Conservation (phyloP, 2,888 invertebrate species). For the Falcaria lacertinaria region DNA sequence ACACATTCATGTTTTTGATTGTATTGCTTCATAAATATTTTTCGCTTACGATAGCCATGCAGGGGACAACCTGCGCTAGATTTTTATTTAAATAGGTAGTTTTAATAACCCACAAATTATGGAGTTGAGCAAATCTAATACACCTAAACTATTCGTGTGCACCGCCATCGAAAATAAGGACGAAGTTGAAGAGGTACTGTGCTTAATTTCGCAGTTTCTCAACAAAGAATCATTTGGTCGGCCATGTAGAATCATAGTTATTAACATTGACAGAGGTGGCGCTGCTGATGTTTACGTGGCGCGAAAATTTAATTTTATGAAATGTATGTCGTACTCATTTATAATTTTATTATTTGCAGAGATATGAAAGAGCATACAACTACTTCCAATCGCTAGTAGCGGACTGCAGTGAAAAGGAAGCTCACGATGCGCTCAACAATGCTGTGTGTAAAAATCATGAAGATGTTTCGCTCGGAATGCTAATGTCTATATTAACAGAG, state of each 20-base stretch:
- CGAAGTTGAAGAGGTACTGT: conserved; percentile 93
- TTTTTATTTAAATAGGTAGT: conserved; percentile 80
- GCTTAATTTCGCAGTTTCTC: conserved; percentile 67
- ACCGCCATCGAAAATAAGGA: conserved; percentile 93
- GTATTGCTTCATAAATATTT: conserved; percentile 77
- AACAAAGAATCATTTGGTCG: conserved; percentile 75
- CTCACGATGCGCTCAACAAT: conserved; percentile 94
- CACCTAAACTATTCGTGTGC: conserved; percentile 89
- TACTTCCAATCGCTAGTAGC: conserved; percentile 87
- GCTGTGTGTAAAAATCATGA: conserved; percentile 95
- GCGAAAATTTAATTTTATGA: conserved; percentile 59
- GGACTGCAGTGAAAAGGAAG: conserved; percentile 95
- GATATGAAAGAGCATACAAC: conserved; percentile 91
- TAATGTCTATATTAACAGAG: conserved; percentile 93
- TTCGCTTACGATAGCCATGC: conserved; percentile 82
- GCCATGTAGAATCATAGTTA: conserved; percentile 72
- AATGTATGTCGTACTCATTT: conserved; percentile 21
- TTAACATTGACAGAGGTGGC: conserved; percentile 68
- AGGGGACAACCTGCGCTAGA: conserved; percentile 78
- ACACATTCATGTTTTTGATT: conserved; percentile 66
- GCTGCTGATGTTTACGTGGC: conserved; percentile 54
- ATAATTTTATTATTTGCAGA: conserved; percentile 81
- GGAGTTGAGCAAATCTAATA: conserved; percentile 80
- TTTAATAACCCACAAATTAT: conserved; percentile 71
- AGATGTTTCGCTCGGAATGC: conserved; percentile 93